phyloP scores from a whole-genome alignment of 1,140 invertebrate genomes.

The Drosophila repletoides region DNA sequence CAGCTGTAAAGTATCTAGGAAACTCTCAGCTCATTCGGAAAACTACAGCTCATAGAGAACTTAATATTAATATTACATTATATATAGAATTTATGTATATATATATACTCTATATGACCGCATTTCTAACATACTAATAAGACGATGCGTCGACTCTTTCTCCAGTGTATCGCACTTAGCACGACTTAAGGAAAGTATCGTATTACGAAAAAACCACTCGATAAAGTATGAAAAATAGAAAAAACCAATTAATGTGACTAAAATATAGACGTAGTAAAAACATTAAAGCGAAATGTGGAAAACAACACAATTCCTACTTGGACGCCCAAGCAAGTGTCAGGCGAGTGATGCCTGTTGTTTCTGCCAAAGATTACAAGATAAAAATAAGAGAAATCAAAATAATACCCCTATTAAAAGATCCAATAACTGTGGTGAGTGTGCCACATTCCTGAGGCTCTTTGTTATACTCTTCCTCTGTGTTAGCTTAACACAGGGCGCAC shows the following conservation, averaged over 20 bases:
- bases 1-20: constrained; percentile 58
- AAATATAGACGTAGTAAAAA: constrained; percentile 23
- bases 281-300: constrained; percentile 27
- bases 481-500: constrained; percentile 36
- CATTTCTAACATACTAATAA: constrained; percentile 41
- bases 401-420: background rate
- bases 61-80: constrained; percentile 26
- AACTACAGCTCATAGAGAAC: constrained; percentile 23
- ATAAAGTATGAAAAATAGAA: constrained; percentile 31
- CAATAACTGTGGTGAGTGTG: background rate
- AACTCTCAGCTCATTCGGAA: constrained; percentile 44
- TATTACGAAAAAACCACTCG: constrained; percentile 35
- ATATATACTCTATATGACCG: constrained; percentile 39
- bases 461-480: constrained; percentile 27
- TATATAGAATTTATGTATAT: constrained; percentile 33
- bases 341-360: constrained; percentile 10
- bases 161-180: constrained; percentile 28
- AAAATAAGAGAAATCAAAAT: background rate
- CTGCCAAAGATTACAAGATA: constrained; percentile 22
- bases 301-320: background rate
- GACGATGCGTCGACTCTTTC: constrained; percentile 27
- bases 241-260: constrained; percentile 58
- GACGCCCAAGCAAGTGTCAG: background rate
- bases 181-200: constrained; percentile 49
- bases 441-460: constrained; percentile 29